phyloP scores from a whole-genome alignment of 2,113 vertebrate species.

The Charina bottae region DNA sequence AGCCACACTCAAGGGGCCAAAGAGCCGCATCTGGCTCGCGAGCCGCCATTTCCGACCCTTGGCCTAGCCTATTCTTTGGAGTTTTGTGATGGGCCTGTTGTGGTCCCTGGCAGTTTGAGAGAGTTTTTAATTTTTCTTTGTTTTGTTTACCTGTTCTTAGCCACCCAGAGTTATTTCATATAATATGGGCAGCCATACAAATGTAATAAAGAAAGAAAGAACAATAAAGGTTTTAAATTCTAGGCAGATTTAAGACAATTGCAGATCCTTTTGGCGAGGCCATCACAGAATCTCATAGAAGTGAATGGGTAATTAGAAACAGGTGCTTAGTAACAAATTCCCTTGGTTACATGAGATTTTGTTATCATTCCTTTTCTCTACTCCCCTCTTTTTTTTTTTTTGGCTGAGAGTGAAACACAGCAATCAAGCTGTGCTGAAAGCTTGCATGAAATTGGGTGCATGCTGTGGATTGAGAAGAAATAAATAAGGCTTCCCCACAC shows the following conservation, averaged over 20 bases:
- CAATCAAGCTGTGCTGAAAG: neutral
- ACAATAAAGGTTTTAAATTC: neutral
- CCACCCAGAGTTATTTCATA: neutral
- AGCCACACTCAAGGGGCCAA: too few relatives aligned
- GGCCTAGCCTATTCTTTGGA: neutral
- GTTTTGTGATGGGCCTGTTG: neutral
- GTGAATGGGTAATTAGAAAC: neutral
- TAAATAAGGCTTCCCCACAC: neutral
- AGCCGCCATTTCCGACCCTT: too few relatives aligned
- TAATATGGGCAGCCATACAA: neutral
- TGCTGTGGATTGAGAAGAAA: neutral
- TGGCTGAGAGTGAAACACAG: neutral
- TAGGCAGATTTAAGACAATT: neutral
- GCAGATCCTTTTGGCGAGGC: neutral
- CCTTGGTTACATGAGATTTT: neutral
- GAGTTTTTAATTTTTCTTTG: neutral
- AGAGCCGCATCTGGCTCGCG: too few relatives aligned
- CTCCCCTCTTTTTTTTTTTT: neutral
- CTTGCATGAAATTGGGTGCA: neutral
- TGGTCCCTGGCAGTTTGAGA: neutral
- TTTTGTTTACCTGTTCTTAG: neutral
- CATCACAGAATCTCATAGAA: neutral
- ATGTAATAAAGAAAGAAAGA: neutral
- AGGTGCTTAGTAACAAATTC: neutral
- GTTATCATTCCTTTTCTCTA: neutral